phyloP scores from a whole-genome alignment of 2,797 vertebrate genomes.

The Mormyrops attenuatus region DNA sequence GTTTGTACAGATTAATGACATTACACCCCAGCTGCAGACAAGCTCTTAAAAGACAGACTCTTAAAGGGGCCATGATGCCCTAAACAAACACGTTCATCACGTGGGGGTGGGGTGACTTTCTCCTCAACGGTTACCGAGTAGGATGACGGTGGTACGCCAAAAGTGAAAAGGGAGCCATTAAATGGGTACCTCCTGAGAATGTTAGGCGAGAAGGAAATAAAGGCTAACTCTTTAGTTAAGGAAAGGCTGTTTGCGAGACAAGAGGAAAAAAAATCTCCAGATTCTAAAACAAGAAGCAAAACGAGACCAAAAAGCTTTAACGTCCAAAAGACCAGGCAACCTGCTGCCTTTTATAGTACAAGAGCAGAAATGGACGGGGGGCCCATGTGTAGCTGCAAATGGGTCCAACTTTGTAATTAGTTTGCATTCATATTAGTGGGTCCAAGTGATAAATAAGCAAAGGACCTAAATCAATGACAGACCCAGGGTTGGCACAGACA shows the following conservation, averaged over 20 bases:
- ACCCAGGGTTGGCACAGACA: conserved; percentile 24
- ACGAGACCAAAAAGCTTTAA: conserved; percentile 31
- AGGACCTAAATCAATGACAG: conserved; percentile 57
- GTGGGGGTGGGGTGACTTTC: conserved; percentile 17
- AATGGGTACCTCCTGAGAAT: conserved; percentile 26
- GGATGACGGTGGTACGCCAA: conserved; percentile 38
- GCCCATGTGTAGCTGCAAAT: background rate
- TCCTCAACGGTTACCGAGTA: conserved; percentile 36
- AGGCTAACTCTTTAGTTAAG: conserved; percentile 31
- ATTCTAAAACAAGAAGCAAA: conserved; percentile 19
- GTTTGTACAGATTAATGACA: conserved; percentile 81
- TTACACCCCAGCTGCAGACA: conserved; percentile 69
- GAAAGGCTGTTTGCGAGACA: conserved; percentile 28
- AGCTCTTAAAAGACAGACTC: conserved; percentile 55
- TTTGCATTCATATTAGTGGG: conserved; percentile 48
- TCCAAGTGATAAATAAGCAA: conserved; percentile 30
- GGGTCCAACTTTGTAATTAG: conserved; percentile 36
- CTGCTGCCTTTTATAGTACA: background rate
- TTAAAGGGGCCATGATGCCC: conserved; percentile 64
- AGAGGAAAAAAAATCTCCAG: conserved; percentile 22
- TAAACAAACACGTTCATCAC: conserved; percentile 45
- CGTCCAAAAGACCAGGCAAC: conserved; percentile 26
- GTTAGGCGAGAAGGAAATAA: background rate
- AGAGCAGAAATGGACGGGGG: background rate
- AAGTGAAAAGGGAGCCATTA: background rate